Conservation (phyloP, 2,888 invertebrate species). For the Acronicta psi region DNA sequence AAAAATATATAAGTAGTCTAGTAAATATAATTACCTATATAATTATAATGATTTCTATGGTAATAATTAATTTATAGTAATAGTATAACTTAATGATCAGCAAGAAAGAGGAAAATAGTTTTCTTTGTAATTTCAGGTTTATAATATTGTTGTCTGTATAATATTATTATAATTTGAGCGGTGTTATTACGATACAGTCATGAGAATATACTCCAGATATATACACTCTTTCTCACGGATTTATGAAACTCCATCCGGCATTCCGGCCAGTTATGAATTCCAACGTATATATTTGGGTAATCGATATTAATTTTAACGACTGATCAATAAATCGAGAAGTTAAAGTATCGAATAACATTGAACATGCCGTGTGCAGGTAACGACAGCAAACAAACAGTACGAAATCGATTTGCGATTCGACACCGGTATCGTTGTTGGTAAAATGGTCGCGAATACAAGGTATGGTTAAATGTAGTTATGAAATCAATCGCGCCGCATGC, state of each 20-base stretch:
- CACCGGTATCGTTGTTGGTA: conserved; percentile 50
- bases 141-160: conserved; percentile 3
- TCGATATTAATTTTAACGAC: conserved; percentile 12
- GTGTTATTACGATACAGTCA: conserved; percentile 4
- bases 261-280: conserved; percentile 14
- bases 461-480: conserved; percentile 69
- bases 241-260: conserved; percentile 19
- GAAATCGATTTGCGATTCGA: conserved; percentile 70
- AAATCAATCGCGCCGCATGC: conserved; percentile 64
- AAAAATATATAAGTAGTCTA: neutral
- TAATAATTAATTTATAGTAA: too few relatives aligned
- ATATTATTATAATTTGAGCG: conserved; percentile 2
- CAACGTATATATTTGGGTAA: conserved; percentile 9
- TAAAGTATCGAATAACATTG: conserved; percentile 37
- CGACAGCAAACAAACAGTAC: conserved; percentile 24
- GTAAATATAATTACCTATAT: conserved; percentile 8
- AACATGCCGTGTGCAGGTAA: conserved; percentile 33
- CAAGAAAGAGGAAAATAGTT: too few relatives aligned
- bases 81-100: too few relatives aligned
- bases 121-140: neutral
- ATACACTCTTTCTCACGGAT: conserved; percentile 14
- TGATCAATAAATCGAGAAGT: conserved; percentile 18
- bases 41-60: too few relatives aligned
- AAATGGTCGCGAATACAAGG: conserved; percentile 68
- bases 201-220: conserved; percentile 20